Evolutionary conservation across 2,797 vertebrate genomes (phyloP).

Genomic region (Cyprinodon diabolis): DNA sequence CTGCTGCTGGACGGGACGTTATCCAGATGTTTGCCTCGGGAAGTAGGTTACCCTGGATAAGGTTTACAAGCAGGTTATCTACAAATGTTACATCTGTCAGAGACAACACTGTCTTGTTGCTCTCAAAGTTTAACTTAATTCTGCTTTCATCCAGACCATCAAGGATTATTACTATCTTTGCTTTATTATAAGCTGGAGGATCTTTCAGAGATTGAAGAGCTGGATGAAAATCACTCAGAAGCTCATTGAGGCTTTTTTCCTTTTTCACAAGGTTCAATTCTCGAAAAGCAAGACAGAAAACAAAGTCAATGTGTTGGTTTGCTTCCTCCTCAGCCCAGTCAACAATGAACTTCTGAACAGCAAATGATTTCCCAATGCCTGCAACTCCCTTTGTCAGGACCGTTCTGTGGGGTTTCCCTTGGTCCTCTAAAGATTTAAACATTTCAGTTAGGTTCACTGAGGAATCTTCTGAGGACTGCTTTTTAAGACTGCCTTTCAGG

Average conservation of each 20-base stretch:
- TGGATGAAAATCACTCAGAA: conserved; percentile 48
- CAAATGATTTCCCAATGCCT: conserved; percentile 67
- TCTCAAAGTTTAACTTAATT: conserved; percentile 35
- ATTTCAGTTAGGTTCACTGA: conserved; percentile 13
- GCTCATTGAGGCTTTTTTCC: conserved; percentile 20
- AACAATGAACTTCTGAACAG: conserved; percentile 60
- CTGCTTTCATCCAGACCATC: conserved; percentile 68
- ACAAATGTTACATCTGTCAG: conserved; percentile 29
- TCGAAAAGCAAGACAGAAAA: conserved; percentile 52
- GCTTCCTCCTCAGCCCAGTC: conserved; percentile 54
- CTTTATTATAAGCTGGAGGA: background rate
- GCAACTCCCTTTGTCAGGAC: conserved; percentile 57
- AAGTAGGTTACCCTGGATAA: conserved; percentile 58
- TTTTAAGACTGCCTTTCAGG: background rate
- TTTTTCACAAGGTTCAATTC: conserved; percentile 38
- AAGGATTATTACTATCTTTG: conserved; percentile 42
- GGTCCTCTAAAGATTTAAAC: background rate
- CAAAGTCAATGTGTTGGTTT: conserved; percentile 38
- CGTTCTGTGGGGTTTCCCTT: conserved; percentile 3
- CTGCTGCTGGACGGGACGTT: conserved; percentile 56
- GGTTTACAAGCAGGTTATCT: conserved; percentile 40
- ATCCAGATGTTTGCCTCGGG: conserved; percentile 52
- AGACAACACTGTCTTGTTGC: background rate
- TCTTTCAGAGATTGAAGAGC: fast-evolving
- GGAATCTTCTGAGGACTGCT: fast-evolving